Base-by-base conservation (phyloP, 1,140 invertebrate species). In the Euglossa dilemma region DNA sequence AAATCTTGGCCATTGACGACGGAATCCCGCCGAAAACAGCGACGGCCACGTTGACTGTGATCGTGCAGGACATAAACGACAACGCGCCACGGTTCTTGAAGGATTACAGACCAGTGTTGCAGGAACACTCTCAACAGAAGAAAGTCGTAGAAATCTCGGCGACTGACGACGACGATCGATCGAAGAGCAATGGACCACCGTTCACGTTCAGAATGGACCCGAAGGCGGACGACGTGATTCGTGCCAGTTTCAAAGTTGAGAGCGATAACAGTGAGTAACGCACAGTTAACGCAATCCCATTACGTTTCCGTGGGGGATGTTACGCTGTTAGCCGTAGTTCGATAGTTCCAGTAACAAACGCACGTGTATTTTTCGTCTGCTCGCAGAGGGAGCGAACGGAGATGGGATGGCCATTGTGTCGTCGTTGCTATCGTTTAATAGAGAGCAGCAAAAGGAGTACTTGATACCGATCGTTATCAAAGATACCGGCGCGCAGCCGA, bases 61-160 rank as follows among this genome's bases (percentile, higher is more conserved):
- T 98, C 82, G 98, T 99, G 0, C 97, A 98, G 92, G 99, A 99
- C 91, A 98, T 99, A 77, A 99, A 99, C 93, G 99, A 99, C 91
- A 99, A 98, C 93, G 97, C 97, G 2, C 98, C 98, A 2, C 97
- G 97, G 84, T 98, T 99, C 94, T 95, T 98, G 4, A 97, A 98
- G 92, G 98, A 99, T 91, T 99, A 99, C 92, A 95, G 98, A 70
- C 98, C 98, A 0, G 97, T 99, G 16, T 95, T 99, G 71, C 97
- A 97, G 0, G 98, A 99, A 93, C 98, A 99, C 93, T 96, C 97
- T 63, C 96, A 97, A 54, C 97, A 98, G 54, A 96, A 97, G 88
- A 98, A 98, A 95, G 97, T 98, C 16, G 97, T 98, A 5, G 98
- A 99, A 94, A 97, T 99, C 80, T 95, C 98, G 75, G 99, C 98